A percentile compares a stretch with the other conserved stretches of the same genome.
Conservation (phyloP, 2,888 invertebrate species). For the Tuberolachnus salignus region DNA sequence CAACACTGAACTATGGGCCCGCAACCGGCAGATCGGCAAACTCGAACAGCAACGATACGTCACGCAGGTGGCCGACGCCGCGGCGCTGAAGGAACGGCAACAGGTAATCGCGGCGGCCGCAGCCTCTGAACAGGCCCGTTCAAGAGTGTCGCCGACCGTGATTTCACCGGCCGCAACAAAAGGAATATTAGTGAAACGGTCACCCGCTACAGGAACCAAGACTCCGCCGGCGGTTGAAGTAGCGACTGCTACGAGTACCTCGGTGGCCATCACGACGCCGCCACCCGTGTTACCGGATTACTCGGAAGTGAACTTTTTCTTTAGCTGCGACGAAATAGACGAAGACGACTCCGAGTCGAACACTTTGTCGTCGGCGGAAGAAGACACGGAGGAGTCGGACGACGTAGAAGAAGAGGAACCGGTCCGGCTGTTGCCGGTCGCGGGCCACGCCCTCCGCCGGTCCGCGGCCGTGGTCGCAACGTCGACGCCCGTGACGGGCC, state of each 20-base stretch:
- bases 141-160: background rate
- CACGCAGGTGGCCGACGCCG: conserved; percentile 1
- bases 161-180: background rate
- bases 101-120: background rate
- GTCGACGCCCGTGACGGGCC: background rate
- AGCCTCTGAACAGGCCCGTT: background rate
- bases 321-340: conserved; percentile 40
- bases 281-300: conserved; percentile 49
- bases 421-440: background rate
- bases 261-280: conserved; percentile 3
- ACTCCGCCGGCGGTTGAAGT: background rate
- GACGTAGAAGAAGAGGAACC: background rate
- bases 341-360: conserved; percentile 6
- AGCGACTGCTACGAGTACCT: background rate
- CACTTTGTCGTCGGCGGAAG: background rate
- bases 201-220: background rate
- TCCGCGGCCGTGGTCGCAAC: background rate
- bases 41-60: conserved; percentile 39
- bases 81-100: background rate
- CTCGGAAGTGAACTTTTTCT: conserved; percentile 47
- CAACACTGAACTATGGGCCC: conserved; percentile 45
- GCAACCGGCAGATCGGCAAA: conserved; percentile 38
- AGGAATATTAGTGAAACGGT: conserved; percentile 24
- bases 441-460: background rate
- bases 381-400: background rate